Evolutionary conservation across 2,888 invertebrate species (phyloP).

Genomic region (Rambutsinella grinnellia): DNA sequence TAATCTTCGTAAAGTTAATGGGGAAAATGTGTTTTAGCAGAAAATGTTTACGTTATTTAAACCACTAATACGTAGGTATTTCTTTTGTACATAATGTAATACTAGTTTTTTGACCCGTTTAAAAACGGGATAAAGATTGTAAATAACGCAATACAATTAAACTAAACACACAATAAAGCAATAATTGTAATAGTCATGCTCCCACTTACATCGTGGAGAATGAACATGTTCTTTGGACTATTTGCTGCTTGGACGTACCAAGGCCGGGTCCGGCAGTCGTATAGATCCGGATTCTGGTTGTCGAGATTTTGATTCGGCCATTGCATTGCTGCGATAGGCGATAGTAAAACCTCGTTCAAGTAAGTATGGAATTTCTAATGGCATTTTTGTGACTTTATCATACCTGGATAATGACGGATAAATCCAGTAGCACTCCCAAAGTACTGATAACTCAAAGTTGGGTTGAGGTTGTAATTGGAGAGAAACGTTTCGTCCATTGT

Average conservation of each 20-base stretch:
- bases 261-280: constrained; percentile 91
- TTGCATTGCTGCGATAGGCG: constrained; percentile 77
- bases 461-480: constrained; percentile 89
- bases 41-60: no score
- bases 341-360: constrained; percentile 38
- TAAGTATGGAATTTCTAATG: no score
- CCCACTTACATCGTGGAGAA: constrained; percentile 94
- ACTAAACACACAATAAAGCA: neutral
- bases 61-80: no score
- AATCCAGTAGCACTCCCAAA: constrained; percentile 96
- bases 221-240: constrained; percentile 96
- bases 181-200: constrained; percentile 72
- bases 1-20: no score
- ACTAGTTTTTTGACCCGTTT: no score
- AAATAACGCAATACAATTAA: no score
- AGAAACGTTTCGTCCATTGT: constrained; percentile 85
- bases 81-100: no score
- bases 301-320: constrained; percentile 75
- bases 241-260: constrained; percentile 99
- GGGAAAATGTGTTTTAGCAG: no score
- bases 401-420: constrained; percentile 93
- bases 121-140: no score
- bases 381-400: neutral
- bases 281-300: constrained; percentile 78
- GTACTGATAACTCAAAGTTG: constrained; percentile 96